Evolutionary conservation across 2,888 invertebrate species (phyloP), one percentile per base, ranked within the genome.

Genomic region (Drosophila dives): DNA sequence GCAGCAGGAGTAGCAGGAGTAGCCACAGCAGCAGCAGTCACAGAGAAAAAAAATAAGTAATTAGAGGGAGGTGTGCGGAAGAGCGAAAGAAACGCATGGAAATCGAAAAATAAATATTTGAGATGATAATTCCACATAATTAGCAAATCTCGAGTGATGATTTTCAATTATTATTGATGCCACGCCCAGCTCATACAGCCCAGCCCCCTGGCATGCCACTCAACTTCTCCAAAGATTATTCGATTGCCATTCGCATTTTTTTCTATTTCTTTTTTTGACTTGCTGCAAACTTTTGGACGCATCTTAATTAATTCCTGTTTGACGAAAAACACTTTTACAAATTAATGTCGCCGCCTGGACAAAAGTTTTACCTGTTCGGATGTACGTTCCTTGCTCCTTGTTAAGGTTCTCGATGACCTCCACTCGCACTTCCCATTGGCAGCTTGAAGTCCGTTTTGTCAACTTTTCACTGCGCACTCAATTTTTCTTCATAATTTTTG

Each of bases 231-330:
- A 32, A 77, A 56, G 73, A 61, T 62, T 66, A 48, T 79, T 59
- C 70, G 59, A 59, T 51, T 64, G 23, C 12, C 53, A n/a, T 20
- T 26, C 54, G 50, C 20, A 20, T 65, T 64, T 20, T 20, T 29
- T 48, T 60, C 45, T 32, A 26, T 55, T 42, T 38, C 12, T 6
- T 11, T n/a, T 17, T 20, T 29, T 59, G 54, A 33, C 36, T 26
- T 7, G 17, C 33, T 33, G 63, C 45, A 68, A 84, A 75, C 42
- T 73, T 64, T 83, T 17, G 38, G 3, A 68, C 71, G 76, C 76
- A 86, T 91, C 91, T 92, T 92, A 92, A 92, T 92, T 92, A 92
- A 92, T 92, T 92, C 92, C 86, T 90, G 91, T 92, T 92, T 92
- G 88, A 89, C 87, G 88, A 82, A 91, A 92, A 90, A 90, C 86